Evolutionary conservation across 92 coral and sea anemone genomes (phyloP), one percentile per base, ranked within the genome.

Genomic region (Blastomussa wellsi): DNA sequence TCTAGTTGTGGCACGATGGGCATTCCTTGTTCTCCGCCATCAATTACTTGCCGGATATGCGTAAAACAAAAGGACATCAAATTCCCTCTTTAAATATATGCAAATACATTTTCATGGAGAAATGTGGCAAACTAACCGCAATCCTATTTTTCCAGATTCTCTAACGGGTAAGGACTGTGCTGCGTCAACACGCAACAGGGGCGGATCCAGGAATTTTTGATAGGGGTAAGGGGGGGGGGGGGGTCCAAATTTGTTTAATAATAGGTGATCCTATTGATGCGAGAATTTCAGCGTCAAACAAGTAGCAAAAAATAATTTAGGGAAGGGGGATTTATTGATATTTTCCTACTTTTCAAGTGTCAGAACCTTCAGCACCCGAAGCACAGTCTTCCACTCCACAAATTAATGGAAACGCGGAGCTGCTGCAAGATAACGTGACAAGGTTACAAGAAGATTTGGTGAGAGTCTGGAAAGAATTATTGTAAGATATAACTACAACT

Each of bases 321-420:
- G n/a, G n/a, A n/a, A n/a, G n/a, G n/a, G n/a, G n/a, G n/a, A n/a
- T n/a, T n/a, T n/a, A n/a, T n/a, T n/a, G n/a, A n/a, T n/a, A 0
- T 15, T 67, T 28, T 67, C 32, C 32, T 32, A 0, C 13, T 0
- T 31, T 35, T 29, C 6, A 2, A 16, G 26, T 9, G 29, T 53
- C 65, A 33, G 80, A 31, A 52, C 22, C 80, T 1, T 17, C 80
- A 51, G 28, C 80, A 29, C 19, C 66, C 17, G 26, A 76, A 32
- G 80, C 80, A 35, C 80, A 29, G 47, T 76, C 80, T 51, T 52
- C 67, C n/a, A 11, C 11, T 33, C 66, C 80, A 33, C 37, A 14
- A 76, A 35, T 68, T 32, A 33, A 76, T 20, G 42, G 42, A 38
- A 55, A 52, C 24, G 5, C 14, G 0, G 29, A 33, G 37, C 12